Evolutionary conservation across 2,888 invertebrate species (phyloP).

Genomic region (Pyralis farinalis): DNA sequence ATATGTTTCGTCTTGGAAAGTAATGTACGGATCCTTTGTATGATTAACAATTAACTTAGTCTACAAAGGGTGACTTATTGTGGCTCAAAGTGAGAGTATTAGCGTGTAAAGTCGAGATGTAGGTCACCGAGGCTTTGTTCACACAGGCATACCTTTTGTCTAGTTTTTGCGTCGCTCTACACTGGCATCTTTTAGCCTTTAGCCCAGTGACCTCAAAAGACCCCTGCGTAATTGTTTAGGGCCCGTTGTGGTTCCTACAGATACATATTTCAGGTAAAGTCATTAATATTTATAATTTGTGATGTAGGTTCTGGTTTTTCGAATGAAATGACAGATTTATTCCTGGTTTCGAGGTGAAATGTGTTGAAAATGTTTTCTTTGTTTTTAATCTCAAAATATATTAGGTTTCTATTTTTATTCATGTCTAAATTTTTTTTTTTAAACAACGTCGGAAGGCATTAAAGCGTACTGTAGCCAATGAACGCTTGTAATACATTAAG

Average conservation of each 20-base stretch:
- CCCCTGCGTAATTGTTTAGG: constrained; percentile 28
- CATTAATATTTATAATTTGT: background rate
- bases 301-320: constrained; percentile 18
- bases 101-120: constrained; percentile 40
- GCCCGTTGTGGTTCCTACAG: too few relatives aligned
- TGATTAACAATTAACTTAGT: constrained; percentile 4
- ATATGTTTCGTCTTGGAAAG: too few relatives aligned
- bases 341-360: background rate
- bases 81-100: constrained; percentile 60
- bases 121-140: constrained; percentile 62
- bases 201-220: constrained; percentile 43
- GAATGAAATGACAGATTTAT: background rate
- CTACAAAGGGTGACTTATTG: constrained; percentile 33
- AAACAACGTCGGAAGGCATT: too few relatives aligned
- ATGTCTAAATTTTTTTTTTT: too few relatives aligned
- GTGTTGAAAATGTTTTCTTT: background rate
- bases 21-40: background rate
- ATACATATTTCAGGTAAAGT: too few relatives aligned
- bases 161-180: constrained; percentile 42
- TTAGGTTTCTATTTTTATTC: too few relatives aligned
- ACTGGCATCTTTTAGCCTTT: constrained; percentile 43
- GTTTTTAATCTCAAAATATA: too few relatives aligned
- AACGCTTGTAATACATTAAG: too few relatives aligned
- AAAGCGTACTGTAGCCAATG: too few relatives aligned
- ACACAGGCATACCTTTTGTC: constrained; percentile 44